These are phyloP conservation scores for Cerastis rubricosa DNA, from an alignment of 2,888 invertebrate species.

Conservation along the genomic window DNA sequence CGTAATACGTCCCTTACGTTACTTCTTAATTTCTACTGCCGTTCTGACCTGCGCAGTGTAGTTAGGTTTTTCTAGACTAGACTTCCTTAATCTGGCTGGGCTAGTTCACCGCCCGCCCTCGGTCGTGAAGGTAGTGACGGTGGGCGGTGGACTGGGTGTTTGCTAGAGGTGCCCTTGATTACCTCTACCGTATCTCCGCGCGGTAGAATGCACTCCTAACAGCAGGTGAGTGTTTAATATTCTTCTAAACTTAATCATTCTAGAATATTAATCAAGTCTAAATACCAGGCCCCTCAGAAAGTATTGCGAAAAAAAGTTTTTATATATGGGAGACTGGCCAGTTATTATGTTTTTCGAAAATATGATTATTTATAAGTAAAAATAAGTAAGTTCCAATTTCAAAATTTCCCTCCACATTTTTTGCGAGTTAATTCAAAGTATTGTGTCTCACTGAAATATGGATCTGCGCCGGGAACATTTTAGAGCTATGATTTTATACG, in stretches of 20 bases:
- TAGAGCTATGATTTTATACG: too few relatives aligned
- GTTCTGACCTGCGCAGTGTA: constrained; percentile 30
- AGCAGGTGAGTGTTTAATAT: constrained; percentile 3
- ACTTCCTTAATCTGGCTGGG: background rate
- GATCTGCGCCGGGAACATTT: too few relatives aligned
- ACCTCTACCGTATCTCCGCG: background rate
- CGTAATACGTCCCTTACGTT: background rate
- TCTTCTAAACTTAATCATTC: background rate
- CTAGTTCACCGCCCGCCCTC: constrained; percentile 23
- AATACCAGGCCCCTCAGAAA: too few relatives aligned
- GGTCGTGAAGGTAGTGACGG: background rate
- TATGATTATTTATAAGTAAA: too few relatives aligned
- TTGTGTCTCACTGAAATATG: too few relatives aligned
- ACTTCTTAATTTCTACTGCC: background rate
- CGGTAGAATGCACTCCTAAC: too few relatives aligned
- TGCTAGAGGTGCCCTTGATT: background rate
- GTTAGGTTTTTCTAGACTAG: constrained; percentile 18
- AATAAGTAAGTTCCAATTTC: too few relatives aligned
- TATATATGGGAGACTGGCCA: too few relatives aligned
- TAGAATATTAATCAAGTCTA: background rate
- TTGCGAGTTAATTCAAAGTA: too few relatives aligned
- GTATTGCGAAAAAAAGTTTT: too few relatives aligned
- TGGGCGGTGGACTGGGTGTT: constrained; percentile 32
- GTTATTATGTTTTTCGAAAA: too few relatives aligned
- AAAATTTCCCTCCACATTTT: too few relatives aligned